phyloP scores from a whole-genome alignment of 2,113 vertebrate genomes.

The Numida meleagris region DNA sequence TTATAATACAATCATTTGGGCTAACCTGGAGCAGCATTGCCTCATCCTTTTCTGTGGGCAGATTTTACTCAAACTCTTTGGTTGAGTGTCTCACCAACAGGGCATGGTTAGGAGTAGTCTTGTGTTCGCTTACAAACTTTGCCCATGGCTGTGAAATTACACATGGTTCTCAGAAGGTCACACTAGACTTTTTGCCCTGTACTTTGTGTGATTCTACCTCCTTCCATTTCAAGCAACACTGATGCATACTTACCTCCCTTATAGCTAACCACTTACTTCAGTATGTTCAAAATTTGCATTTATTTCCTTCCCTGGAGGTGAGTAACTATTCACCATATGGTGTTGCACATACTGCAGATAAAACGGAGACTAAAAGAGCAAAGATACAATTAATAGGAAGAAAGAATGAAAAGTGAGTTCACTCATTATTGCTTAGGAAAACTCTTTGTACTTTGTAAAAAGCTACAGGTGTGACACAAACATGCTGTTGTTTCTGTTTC shows the following conservation, averaged over 20 bases:
- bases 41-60: background rate
- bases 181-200: background rate
- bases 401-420: background rate
- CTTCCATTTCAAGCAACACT: background rate
- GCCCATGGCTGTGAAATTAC: background rate
- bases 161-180: background rate
- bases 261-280: background rate
- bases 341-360: background rate
- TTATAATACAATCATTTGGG: background rate
- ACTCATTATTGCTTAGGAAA: background rate
- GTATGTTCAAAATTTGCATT: background rate
- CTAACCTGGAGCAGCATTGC: background rate
- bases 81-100: background rate
- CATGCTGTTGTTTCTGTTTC: fast-evolving
- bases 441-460: background rate
- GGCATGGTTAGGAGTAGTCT: background rate
- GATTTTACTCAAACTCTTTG: constrained; percentile 6
- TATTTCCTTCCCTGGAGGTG: background rate
- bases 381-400: background rate
- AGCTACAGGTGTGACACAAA: background rate
- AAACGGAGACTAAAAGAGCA: background rate
- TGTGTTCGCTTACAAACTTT: background rate
- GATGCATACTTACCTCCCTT: background rate
- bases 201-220: background rate
- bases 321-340: background rate